These are phyloP conservation scores for Pollenia angustigena DNA, from an alignment of 2,888 invertebrate genomes.

Conservation along the genomic window DNA sequence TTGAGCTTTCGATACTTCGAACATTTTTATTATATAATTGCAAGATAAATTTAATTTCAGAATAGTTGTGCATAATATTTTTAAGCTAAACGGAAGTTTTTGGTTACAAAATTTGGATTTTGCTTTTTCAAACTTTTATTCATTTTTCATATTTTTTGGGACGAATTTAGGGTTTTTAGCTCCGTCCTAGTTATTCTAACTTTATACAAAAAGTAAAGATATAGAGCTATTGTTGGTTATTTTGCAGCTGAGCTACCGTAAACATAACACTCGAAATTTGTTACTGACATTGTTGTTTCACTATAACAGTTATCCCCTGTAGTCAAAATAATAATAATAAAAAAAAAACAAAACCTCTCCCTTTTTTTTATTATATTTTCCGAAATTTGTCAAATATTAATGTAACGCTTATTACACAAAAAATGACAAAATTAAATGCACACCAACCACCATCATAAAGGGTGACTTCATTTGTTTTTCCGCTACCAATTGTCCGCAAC, in stretches of 20 bases:
- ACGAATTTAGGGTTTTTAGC: too few relatives aligned
- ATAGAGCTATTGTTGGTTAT: too few relatives aligned
- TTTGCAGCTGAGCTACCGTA: conserved; percentile 36
- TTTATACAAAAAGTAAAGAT: too few relatives aligned
- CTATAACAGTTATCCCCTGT: conserved; percentile 31
- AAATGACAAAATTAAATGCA: conserved; percentile 81
- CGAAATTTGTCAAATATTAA: conserved; percentile 62
- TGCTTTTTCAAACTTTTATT: too few relatives aligned
- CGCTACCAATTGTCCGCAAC: conserved; percentile 69
- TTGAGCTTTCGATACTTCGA: too few relatives aligned
- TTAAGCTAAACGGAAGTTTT: too few relatives aligned
- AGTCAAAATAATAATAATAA: conserved; percentile 37
- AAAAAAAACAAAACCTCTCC: not conserved
- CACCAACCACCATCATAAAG: conserved; percentile 81
- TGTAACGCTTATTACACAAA: conserved; percentile 73
- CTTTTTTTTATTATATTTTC: conserved; percentile 3
- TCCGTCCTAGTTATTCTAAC: too few relatives aligned
- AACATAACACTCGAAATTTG: conserved; percentile 40
- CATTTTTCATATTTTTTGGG: too few relatives aligned
- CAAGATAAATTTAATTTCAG: too few relatives aligned
- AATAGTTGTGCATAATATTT: too few relatives aligned
- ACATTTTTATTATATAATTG: too few relatives aligned
- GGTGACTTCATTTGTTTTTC: conserved; percentile 83
- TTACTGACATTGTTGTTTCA: conserved; percentile 15
- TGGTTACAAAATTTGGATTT: too few relatives aligned